Percentiles rank a stretch among this genome's conserved stretches.
Conservation (phyloP, 2,113 vertebrate species). For the Colaptes auratus region DNA sequence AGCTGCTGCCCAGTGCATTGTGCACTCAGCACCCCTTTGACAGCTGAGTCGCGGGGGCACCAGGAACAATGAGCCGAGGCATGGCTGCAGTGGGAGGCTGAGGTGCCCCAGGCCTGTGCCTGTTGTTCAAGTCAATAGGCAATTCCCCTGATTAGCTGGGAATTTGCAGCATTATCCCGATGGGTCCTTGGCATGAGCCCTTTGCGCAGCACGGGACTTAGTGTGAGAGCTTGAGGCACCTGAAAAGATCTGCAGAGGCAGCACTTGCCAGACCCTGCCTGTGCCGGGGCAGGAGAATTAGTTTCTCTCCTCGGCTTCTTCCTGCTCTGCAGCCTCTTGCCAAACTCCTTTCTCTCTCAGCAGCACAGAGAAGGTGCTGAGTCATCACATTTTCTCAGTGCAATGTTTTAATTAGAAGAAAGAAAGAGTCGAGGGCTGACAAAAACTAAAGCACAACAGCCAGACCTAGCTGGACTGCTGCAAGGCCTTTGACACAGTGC, state of each 20-base stretch:
- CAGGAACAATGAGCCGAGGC: constrained; percentile 60
- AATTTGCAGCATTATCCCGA: constrained; percentile 60
- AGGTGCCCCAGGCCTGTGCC: constrained; percentile 53
- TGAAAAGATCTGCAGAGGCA: constrained; percentile 28
- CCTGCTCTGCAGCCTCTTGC: background rate
- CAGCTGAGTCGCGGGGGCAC: constrained; percentile 59
- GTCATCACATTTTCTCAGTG: background rate
- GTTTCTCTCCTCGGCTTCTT: background rate
- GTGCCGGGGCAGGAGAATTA: background rate
- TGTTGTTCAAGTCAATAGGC: constrained; percentile 55
- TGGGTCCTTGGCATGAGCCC: constrained; percentile 29
- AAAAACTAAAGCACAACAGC: background rate
- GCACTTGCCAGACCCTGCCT: background rate
- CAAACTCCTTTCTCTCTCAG: background rate
- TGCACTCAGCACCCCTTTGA: constrained; percentile 44
- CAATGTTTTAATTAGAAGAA: background rate
- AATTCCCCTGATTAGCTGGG: constrained; percentile 57
- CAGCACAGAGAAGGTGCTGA: background rate
- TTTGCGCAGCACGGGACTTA: constrained; percentile 19
- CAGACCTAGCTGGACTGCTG: too few relatives aligned
- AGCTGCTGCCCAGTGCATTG: constrained; percentile 45
- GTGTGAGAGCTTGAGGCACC: constrained; percentile 48
- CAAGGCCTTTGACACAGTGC: too few relatives aligned
- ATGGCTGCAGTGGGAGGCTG: constrained; percentile 27
- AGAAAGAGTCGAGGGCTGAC: background rate